Evolutionary conservation across 37 sponge, comb jelly and placozoan species (phyloP), one percentile per base, ranked within the genome.

Genomic region (Crambe crambe): DNA sequence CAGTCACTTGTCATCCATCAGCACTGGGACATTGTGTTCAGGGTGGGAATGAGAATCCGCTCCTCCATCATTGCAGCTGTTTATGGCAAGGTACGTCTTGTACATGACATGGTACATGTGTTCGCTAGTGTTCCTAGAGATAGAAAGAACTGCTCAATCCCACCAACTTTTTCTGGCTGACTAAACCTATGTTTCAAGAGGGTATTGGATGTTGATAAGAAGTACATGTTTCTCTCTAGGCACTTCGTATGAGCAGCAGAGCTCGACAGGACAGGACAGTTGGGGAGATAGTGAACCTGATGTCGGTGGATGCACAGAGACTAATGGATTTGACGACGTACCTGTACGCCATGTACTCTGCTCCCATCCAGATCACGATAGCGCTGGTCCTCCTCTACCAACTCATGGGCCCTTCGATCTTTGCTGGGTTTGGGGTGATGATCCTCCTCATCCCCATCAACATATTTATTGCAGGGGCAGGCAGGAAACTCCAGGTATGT

Each of bases 281-380:
- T 18, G 99, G 99, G 32, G 97, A 99, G 82, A 91, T 99, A 56
- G 95, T 99, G 76, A 99, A 99, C 85, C 80, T 99, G 42, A 99
- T 99, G 99, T 91, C 97, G 5, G 92, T 99, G 31, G 99, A 99
- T 80, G 95, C 99, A 56, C 96, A 96, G 74, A 68, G 92, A 22
- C 87, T 96, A 56, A 91, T 92, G 94, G 99, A 98, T 47, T 57
- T 99, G 34, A 79, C 78, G 68, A 76, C 95, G 27, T 96, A 90
- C 78, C 37, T 96, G 20, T 84, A 99, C 82, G 71, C 65, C 62
- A 29, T 99, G n/a, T 99, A 96, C 96, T 94, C 99, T 1, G 90
- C 92, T 47, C 99, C 97, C 32, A 74, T 94, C 8, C 96, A 99
- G 72, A 94, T 94, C 18, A 62, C 85, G 5, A 76, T 99, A 25